Percentiles rank a stretch among this genome's conserved stretches.
Evolutionary conservation across 2,888 invertebrate species (phyloP).

Genomic region (Mesoligia furuncula): DNA sequence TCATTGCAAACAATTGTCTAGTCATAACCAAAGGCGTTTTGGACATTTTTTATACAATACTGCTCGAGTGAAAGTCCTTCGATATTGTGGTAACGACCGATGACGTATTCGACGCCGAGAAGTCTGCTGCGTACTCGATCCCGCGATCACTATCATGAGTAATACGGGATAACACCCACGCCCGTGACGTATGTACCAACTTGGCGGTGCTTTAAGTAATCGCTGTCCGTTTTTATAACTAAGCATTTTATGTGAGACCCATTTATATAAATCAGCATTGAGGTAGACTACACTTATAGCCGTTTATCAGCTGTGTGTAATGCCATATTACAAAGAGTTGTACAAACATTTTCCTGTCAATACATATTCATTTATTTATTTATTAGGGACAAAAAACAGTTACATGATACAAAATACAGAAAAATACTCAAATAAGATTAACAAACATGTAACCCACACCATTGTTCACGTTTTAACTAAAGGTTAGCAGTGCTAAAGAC

Average conservation of each 20-base stretch:
- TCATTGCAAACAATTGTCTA: constrained; percentile 34
- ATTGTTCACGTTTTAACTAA: too few relatives aligned
- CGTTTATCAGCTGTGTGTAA: constrained; percentile 14
- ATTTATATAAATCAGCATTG: constrained; percentile 39
- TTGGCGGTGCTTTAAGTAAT: constrained; percentile 58
- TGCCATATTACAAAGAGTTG: background rate
- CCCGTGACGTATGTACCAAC: constrained; percentile 60
- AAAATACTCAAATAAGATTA: too few relatives aligned
- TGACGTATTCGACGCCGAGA: constrained; percentile 70
- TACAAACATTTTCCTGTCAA: constrained; percentile 1
- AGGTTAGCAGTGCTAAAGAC: too few relatives aligned
- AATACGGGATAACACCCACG: constrained; percentile 71
- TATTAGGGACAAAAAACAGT: too few relatives aligned
- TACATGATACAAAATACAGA: too few relatives aligned
- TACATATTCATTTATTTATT: too few relatives aligned
- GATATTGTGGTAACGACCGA: constrained; percentile 57
- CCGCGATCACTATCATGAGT: constrained; percentile 69
- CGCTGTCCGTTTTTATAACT: constrained; percentile 53
- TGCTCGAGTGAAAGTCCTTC: constrained; percentile 58
- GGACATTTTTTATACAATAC: constrained; percentile 44
- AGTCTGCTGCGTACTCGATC: constrained; percentile 68
- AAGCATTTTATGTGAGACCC: constrained; percentile 50
- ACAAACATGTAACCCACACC: too few relatives aligned
- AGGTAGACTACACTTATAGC: constrained; percentile 27
- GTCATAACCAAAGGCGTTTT: constrained; percentile 50